phyloP scores from a whole-genome alignment of 2,797 vertebrate genomes.

The Pogonophryne albipinna region DNA sequence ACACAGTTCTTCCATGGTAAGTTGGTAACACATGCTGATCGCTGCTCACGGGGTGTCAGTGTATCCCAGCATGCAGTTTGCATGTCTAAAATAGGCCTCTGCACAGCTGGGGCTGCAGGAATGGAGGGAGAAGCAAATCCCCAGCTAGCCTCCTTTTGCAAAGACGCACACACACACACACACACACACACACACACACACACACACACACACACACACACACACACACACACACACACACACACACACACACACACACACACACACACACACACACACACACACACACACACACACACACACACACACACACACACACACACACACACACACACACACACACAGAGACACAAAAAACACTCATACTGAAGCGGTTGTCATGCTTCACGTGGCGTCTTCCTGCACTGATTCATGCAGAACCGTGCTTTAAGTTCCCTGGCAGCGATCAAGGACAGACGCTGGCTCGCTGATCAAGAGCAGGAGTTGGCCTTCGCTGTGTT shows the following conservation, averaged over 20 bases:
- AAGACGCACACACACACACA: too few species aligned
- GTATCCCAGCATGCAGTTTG: constrained; percentile 85
- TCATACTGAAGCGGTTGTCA: constrained; percentile 42
- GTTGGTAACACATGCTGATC: constrained; percentile 87
- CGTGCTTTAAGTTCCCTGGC: constrained; percentile 55
- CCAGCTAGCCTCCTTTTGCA: constrained; percentile 61
- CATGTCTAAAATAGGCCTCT: constrained; percentile 75
- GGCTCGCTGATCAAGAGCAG: constrained; percentile 59
- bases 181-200: too few species aligned
- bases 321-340: too few species aligned
- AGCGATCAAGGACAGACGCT: constrained; percentile 56
- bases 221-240: too few species aligned
- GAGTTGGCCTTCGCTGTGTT: constrained; percentile 29
- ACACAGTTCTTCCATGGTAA: constrained; percentile 32
- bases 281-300: too few species aligned
- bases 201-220: too few species aligned
- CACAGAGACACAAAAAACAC: constrained; percentile 1
- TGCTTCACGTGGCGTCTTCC: constrained; percentile 42
- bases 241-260: too few species aligned
- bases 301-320: too few species aligned
- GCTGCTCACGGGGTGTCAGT: constrained; percentile 86
- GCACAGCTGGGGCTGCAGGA: constrained; percentile 84
- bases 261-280: too few species aligned
- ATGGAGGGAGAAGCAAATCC: constrained; percentile 43
- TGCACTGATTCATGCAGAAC: constrained; percentile 50